Conservation (phyloP, 2,797 vertebrate species). For the Periophthalmus magnuspinnatus region DNA sequence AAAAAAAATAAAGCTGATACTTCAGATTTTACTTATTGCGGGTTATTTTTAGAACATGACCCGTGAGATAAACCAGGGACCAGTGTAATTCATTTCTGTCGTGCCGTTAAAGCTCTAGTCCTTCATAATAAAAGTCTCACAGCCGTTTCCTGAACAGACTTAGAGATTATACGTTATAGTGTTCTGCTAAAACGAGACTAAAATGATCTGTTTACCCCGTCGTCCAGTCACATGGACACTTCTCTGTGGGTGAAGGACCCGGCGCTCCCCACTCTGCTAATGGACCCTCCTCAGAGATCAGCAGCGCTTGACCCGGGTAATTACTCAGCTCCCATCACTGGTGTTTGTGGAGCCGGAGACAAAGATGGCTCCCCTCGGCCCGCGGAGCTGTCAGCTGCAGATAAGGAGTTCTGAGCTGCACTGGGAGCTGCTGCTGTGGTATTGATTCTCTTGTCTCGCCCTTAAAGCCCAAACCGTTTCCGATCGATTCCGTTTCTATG, state of each 20-base stretch:
- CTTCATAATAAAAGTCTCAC: too few species aligned
- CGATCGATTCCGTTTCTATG: conserved; percentile 3
- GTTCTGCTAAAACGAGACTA: background rate
- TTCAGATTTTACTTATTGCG: too few species aligned
- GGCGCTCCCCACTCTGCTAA: conserved; percentile 19
- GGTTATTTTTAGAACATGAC: too few species aligned
- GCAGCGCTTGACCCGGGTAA: conserved; percentile 47
- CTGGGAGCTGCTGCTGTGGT: conserved; percentile 11
- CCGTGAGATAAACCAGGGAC: too few species aligned
- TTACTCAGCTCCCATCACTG: conserved; percentile 43
- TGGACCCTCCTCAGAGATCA: conserved; percentile 33
- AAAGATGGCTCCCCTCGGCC: conserved; percentile 32
- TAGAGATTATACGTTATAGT: background rate
- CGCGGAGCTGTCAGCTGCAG: conserved; percentile 40
- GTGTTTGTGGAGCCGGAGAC: conserved; percentile 14
- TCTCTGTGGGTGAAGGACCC: conserved; percentile 9
- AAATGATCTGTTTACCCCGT: background rate
- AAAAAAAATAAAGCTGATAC: too few species aligned
- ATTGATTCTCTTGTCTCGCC: conserved; percentile 34
- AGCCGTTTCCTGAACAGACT: background rate
- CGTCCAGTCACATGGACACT: conserved; percentile 9
- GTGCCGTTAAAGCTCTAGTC: too few species aligned
- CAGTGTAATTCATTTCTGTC: too few species aligned
- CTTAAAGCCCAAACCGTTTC: conserved; percentile 7
- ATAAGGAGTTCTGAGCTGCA: conserved; percentile 38